phyloP scores from a whole-genome alignment of 1,140 invertebrate genomes.

The Spodoptera litura region DNA sequence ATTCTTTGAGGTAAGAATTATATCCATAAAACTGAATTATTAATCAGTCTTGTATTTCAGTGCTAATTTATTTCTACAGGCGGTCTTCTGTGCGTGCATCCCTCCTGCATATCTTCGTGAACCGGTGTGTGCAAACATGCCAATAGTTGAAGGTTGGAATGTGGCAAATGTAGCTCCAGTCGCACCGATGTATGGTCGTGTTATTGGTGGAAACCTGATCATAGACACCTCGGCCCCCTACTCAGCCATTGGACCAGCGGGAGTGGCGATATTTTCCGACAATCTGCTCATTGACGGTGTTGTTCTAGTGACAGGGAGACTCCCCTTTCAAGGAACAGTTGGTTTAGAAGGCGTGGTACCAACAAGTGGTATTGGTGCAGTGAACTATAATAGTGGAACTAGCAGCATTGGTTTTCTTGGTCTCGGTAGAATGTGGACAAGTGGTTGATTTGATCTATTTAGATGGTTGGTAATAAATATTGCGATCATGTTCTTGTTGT shows the following conservation, averaged over 20 bases:
- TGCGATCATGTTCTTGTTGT: background rate
- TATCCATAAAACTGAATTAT: background rate
- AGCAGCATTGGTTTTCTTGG: slow-evolving; percentile 48
- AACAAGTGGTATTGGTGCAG: slow-evolving; percentile 52
- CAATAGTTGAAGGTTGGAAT: background rate
- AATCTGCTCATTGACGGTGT: slow-evolving; percentile 60
- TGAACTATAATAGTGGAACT: slow-evolving; percentile 56
- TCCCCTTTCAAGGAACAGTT: slow-evolving; percentile 65
- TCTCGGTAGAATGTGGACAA: no score
- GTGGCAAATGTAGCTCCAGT: background rate
- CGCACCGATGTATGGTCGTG: background rate
- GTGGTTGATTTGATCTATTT: no score
- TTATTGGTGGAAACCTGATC: slow-evolving; percentile 23
- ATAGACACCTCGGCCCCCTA: slow-evolving; percentile 26
- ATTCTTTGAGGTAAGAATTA: slow-evolving; percentile 8
- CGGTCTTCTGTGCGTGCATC: slow-evolving; percentile 19
- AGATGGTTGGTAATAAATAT: background rate
- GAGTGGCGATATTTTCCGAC: slow-evolving; percentile 53
- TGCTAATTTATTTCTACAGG: slow-evolving; percentile 16
- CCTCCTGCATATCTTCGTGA: background rate
- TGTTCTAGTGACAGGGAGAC: slow-evolving; percentile 57
- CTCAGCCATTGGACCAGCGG: slow-evolving; percentile 19
- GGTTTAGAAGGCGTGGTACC: slow-evolving; percentile 58
- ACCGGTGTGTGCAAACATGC: background rate
- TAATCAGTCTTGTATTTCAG: background rate